Evolutionary conservation across 2,797 vertebrate genomes (phyloP), one percentile per base, ranked within the genome.

Genomic region (Pipistrellus kuhlii): DNA sequence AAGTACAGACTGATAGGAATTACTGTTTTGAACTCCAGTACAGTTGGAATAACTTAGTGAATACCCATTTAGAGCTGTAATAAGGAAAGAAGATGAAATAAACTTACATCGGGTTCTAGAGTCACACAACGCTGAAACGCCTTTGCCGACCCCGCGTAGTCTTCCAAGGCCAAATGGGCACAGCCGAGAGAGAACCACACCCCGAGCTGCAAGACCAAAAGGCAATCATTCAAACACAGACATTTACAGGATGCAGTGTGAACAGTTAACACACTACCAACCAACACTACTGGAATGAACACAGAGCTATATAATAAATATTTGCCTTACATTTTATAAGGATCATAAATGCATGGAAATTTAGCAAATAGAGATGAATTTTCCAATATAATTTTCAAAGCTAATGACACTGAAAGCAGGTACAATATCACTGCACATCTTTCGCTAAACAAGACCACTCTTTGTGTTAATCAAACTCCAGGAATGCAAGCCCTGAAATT

Each of bases 181-280:
- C 99, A 99, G 77, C 99, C 99, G 9, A 99, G 98, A 75, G 99
- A 99, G 98, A 99, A 99, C 99, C 99, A 99, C 73, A 99, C 99
- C 35, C 99, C 99, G 0, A 99, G 98, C 99, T 99, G 96, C 86
- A 98, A 95, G 69, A 93, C 80, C 84, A 90, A 96, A 95, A 4
- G 4, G 1, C 25, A 64, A 62, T 94, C 57, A 95, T 32, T 88
- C 71, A 72, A 68, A 66, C 38, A 73, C 25, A 59, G 23, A 77
- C 20, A 73, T 35, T 76, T 53, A 80, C 0, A 64, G 35, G 15
- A 23, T n/a, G 35, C n/a, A 66, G 77, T 30, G 25, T 55, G 73
- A 83, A 88, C 51, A 68, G 13, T 92, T 84, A 91, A 85, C 55
- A 68, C 30, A 59, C 21, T 53, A 82, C 30, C 53, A 78, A 91